These are phyloP conservation scores for Salvator merianae DNA, from an alignment of 2,113 vertebrate species.

Conservation along the genomic window DNA sequence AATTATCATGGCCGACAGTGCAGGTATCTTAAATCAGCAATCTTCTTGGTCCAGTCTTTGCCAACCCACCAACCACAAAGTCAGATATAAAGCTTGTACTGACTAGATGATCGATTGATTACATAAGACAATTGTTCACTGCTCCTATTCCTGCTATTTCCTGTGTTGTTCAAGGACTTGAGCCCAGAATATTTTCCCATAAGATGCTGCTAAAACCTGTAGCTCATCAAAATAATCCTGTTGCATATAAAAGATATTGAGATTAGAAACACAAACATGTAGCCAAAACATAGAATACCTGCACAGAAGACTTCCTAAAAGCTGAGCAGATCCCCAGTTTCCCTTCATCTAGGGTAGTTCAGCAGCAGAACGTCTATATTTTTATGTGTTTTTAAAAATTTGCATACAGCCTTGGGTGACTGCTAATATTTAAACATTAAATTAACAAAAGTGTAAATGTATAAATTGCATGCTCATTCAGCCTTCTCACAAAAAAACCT, in stretches of 20 bases:
- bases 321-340: not conserved
- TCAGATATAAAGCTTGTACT: not conserved
- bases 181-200: not conserved
- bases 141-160: not conserved
- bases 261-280: not conserved
- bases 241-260: not conserved
- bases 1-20: not conserved
- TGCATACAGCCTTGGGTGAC: too few species aligned
- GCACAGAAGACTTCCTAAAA: not conserved
- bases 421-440: too few species aligned
- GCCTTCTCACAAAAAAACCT: not conserved
- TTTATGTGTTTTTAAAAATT: too few species aligned
- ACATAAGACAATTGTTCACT: not conserved
- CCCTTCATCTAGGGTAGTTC: too few species aligned
- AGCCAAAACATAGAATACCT: not conserved
- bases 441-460: too few species aligned
- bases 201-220: not conserved
- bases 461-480: too few species aligned
- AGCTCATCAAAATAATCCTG: not conserved
- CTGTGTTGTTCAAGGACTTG: not conserved
- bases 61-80: not conserved
- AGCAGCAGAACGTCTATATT: not conserved
- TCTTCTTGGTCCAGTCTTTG: not conserved
- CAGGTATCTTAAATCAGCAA: not conserved
- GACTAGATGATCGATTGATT: not conserved